Evolutionary conservation across 2,888 invertebrate species (phyloP).

Genomic region (Panzeria rudis): DNA sequence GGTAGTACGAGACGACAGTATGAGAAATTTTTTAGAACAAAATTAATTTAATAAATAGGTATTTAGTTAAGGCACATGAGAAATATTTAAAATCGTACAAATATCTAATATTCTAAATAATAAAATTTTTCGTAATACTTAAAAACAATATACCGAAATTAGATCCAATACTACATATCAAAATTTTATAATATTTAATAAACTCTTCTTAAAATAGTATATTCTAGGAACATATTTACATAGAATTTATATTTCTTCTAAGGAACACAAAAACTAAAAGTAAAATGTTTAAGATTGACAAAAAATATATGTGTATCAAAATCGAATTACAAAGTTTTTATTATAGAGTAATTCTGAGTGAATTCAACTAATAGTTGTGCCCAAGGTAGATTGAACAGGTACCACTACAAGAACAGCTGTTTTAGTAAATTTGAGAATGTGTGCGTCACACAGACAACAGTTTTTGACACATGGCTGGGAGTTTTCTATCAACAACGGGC

Average conservation of each 20-base stretch:
- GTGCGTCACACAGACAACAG: no score
- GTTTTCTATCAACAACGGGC: no score
- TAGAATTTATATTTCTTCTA: not conserved
- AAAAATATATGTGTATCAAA: not conserved
- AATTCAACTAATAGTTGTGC: no score
- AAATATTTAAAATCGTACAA: conserved; percentile 24
- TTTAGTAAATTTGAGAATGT: no score
- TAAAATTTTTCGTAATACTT: not conserved
- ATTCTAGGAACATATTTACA: conserved; percentile 22
- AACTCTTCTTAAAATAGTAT: not conserved
- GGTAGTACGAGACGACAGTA: conserved; percentile 66
- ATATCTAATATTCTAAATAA: not conserved
- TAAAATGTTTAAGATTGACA: conserved; percentile 18
- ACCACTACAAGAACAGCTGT: no score
- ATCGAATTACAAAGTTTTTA: no score
- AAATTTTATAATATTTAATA: not conserved
- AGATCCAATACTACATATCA: conserved; percentile 6
- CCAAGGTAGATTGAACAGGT: no score
- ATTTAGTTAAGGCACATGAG: conserved; percentile 27
- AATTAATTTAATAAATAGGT: not conserved
- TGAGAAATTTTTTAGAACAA: conserved; percentile 44
- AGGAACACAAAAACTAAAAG: not conserved
- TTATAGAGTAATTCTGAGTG: no score
- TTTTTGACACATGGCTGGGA: no score
- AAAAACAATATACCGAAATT: conserved; percentile 6